Percentiles rank a stretch among this genome's conserved stretches.
Evolutionary conservation across 2,797 vertebrate genomes (phyloP).

Genomic region (Sandelia bainsii): DNA sequence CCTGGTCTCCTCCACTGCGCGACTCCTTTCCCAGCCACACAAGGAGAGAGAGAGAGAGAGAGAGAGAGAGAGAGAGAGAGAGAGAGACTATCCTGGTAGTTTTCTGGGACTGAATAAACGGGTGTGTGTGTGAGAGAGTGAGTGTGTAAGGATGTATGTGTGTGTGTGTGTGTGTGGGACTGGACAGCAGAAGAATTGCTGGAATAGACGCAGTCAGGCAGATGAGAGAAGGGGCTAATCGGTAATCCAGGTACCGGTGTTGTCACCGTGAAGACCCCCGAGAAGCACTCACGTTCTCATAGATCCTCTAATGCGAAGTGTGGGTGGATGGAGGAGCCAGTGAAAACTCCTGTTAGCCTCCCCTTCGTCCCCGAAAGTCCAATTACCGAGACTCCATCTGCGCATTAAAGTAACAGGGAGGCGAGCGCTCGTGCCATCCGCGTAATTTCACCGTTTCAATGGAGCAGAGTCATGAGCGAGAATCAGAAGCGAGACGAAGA

Average conservation of each 20-base stretch:
- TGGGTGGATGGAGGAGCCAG: conserved; percentile 14
- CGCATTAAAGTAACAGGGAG: not conserved
- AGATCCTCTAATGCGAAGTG: conserved; percentile 20
- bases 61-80: not conserved
- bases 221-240: not conserved
- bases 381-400: conserved; percentile 20
- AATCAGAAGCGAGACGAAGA: not conserved
- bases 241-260: conserved; percentile 54
- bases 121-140: not conserved
- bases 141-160: not conserved
- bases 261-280: conserved; percentile 24
- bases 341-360: conserved; percentile 24
- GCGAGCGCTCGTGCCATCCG: not conserved
- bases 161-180: not conserved
- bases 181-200: conserved; percentile 18
- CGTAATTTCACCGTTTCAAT: not conserved
- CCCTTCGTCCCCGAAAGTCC: not conserved
- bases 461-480: not conserved
- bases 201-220: conserved; percentile 28
- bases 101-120: conserved; percentile 16
- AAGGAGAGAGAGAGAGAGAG: not conserved
- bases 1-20: conserved; percentile 21
- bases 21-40: conserved; percentile 17
- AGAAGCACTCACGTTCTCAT: conserved; percentile 13
- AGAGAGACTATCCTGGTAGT: conserved; percentile 20